A percentile compares a stretch with the other conserved stretches of the same genome.
Conservation (phyloP, 2,797 vertebrate genomes). For the Labeo calbasu region DNA sequence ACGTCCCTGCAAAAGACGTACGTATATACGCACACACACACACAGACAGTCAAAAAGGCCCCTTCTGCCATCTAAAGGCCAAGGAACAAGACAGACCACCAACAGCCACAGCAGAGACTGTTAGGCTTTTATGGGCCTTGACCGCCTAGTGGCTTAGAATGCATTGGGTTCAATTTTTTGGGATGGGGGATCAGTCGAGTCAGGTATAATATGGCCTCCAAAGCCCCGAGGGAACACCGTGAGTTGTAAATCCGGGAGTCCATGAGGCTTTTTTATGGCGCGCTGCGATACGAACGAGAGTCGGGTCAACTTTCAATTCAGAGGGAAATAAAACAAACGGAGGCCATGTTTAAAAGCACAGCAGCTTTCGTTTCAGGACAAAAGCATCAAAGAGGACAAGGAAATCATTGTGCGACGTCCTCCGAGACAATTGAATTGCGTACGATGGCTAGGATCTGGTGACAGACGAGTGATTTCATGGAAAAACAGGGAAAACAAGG, state of each 20-base stretch:
- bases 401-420: conserved; percentile 58
- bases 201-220: conserved; percentile 54
- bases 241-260: conserved; percentile 61
- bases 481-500: conserved; percentile 64
- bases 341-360: conserved; percentile 25
- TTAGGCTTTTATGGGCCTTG: conserved; percentile 64
- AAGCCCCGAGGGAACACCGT: conserved; percentile 53
- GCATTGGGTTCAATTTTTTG: conserved; percentile 42
- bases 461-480: conserved; percentile 75
- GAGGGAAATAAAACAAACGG: conserved; percentile 49
- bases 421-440: conserved; percentile 82
- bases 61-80: conserved; percentile 59
- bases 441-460: conserved; percentile 78
- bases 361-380: conserved; percentile 53
- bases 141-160: conserved; percentile 62
- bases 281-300: conserved; percentile 53
- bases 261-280: conserved; percentile 53
- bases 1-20: conserved; percentile 25
- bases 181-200: conserved; percentile 17
- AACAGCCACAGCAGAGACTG: conserved; percentile 63
- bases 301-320: conserved; percentile 56
- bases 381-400: conserved; percentile 69
- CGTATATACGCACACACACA: conserved; percentile 11
- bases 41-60: conserved; percentile 45
- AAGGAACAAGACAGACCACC: conserved; percentile 64